phyloP scores from a whole-genome alignment of 2,113 vertebrate species.

The Furnarius figulus region DNA sequence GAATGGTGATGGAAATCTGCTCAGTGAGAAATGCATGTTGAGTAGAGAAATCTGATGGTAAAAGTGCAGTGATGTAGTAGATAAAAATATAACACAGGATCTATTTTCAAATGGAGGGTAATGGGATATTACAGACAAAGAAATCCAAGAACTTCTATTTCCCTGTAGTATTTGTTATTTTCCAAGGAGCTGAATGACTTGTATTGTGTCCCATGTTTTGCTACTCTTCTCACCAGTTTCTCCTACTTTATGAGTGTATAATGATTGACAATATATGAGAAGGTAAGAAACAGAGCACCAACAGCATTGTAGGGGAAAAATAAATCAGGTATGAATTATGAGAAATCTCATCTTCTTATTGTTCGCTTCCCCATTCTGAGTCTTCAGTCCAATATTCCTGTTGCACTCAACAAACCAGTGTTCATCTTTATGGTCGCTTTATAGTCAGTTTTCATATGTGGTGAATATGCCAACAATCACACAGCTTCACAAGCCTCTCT shows the following conservation, averaged over 20 bases:
- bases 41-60: conserved; percentile 14
- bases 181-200: conserved; percentile 11
- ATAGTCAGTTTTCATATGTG: background rate
- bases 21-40: background rate
- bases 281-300: background rate
- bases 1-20: background rate
- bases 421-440: conserved; percentile 63
- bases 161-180: conserved; percentile 35
- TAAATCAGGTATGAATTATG: background rate
- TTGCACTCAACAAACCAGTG: conserved; percentile 18
- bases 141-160: conserved; percentile 22
- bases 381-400: conserved; percentile 23
- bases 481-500: conserved; percentile 31
- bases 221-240: conserved; percentile 39
- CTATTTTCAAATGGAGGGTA: background rate
- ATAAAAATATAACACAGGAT: background rate
- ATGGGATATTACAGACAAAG: background rate
- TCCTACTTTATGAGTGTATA: conserved; percentile 27
- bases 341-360: conserved; percentile 49
- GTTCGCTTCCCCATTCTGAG: conserved; percentile 9
- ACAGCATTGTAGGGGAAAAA: background rate
- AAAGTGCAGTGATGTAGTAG: background rate
- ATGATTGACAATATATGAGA: conserved; percentile 12
- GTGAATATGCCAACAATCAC: conserved; percentile 42
- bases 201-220: conserved; percentile 23